These are phyloP conservation scores for silkworm (Bombyx mori) DNA, from an alignment of 1,140 invertebrate species.

Conservation along the genomic window DNA sequence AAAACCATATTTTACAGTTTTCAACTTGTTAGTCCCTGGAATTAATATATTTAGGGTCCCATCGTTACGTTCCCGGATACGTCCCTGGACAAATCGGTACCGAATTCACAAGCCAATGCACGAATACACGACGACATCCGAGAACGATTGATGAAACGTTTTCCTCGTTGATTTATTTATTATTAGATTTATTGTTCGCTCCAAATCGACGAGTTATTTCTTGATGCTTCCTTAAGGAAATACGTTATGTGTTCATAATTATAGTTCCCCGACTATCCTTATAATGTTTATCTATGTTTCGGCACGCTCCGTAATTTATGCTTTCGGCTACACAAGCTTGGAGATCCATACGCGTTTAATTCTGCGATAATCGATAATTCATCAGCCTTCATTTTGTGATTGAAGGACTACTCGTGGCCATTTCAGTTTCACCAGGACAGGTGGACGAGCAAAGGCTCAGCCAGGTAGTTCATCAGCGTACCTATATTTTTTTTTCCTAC, in stretches of 20 bases:
- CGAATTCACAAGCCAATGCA: slow-evolving; percentile 8
- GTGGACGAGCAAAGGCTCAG: too few species aligned
- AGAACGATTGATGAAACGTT: slow-evolving; percentile 8
- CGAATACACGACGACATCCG: slow-evolving; percentile 3
- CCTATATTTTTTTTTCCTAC: too few species aligned
- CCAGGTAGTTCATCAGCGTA: too few species aligned
- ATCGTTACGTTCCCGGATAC: not conserved
- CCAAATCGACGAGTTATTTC: slow-evolving; percentile 2
- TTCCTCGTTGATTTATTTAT: slow-evolving; percentile 1
- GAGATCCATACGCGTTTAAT: too few species aligned
- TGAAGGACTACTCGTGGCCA: too few species aligned
- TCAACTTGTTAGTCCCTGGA: not conserved
- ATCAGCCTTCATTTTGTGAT: too few species aligned
- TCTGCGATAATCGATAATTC: too few species aligned
- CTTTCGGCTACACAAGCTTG: too few species aligned
- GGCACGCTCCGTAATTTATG: not conserved
- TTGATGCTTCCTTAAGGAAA: not conserved
- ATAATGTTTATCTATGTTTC: not conserved
- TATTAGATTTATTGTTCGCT: slow-evolving; percentile 8
- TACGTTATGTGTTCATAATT: not conserved
- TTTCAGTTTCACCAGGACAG: too few species aligned
- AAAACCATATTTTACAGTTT: not conserved
- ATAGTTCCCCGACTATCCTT: not conserved
- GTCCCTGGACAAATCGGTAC: not conserved
- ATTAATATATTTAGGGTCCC: not conserved